Conservation (phyloP, 2,797 vertebrate species). For the Amblyraja radiata region DNA sequence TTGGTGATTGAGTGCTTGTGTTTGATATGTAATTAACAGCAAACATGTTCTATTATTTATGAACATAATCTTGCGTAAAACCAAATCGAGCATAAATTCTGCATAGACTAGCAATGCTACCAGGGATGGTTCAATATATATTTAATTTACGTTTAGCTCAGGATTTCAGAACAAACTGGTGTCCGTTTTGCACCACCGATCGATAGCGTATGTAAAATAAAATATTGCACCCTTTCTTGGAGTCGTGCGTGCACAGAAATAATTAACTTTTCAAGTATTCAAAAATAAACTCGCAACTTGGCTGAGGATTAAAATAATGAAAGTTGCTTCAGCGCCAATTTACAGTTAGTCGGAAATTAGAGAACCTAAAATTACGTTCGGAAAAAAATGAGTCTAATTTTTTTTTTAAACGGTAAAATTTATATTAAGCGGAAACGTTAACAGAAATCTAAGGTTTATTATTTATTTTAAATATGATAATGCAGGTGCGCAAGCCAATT, state of each 20-base stretch:
- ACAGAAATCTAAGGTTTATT: not conserved
- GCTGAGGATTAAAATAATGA: not conserved
- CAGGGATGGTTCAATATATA: not conserved
- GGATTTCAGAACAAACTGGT: not conserved
- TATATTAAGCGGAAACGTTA: not conserved
- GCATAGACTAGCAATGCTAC: not conserved
- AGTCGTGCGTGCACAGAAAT: not conserved
- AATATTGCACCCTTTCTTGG: not conserved
- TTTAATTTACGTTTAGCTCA: not conserved
- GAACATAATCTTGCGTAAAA: not conserved
- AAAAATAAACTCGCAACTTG: conserved; percentile 3
- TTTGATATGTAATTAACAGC: conserved; percentile 5
- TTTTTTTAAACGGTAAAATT: not conserved
- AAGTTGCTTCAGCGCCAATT: not conserved
- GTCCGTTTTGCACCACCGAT: not conserved
- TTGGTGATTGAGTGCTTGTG: not conserved
- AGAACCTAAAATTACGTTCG: not conserved
- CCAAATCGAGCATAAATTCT: not conserved
- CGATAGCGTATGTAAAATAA: not conserved
- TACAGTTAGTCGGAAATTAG: not conserved
- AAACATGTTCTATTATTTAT: not conserved
- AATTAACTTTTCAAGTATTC: not conserved
- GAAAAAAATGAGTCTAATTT: not conserved
- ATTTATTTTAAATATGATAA: not conserved
- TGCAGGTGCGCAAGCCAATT: not conserved